These are phyloP conservation scores for Cosmia pyralina DNA, from an alignment of 2,888 invertebrate genomes.

Conservation along the genomic window DNA sequence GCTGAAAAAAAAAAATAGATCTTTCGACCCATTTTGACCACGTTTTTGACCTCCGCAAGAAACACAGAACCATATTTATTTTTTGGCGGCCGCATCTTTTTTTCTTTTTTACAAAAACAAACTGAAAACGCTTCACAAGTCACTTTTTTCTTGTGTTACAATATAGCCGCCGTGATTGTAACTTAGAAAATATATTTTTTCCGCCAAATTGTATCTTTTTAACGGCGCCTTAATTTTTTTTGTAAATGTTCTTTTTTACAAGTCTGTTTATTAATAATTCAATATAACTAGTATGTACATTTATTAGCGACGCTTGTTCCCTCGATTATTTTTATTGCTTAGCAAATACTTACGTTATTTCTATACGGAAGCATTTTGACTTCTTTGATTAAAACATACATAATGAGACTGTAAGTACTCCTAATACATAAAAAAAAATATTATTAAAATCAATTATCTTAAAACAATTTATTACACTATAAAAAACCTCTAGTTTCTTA, in stretches of 20 bases:
- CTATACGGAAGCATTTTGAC: neutral
- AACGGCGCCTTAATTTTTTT: slow-evolving; percentile 68
- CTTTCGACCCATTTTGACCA: slow-evolving; percentile 35
- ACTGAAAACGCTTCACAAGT: slow-evolving; percentile 76
- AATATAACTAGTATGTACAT: slow-evolving; percentile 63
- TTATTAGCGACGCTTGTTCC: slow-evolving; percentile 32
- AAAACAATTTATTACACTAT: slow-evolving; percentile 14
- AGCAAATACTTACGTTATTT: slow-evolving; percentile 10
- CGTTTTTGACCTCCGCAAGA: slow-evolving; percentile 66
- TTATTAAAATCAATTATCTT: slow-evolving; percentile 11
- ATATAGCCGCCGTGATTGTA: slow-evolving; percentile 81
- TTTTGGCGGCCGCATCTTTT: slow-evolving; percentile 80
- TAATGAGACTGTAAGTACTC: slow-evolving; percentile 3
- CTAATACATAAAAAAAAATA: neutral
- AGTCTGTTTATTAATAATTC: slow-evolving; percentile 51
- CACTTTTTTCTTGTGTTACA: slow-evolving; percentile 87
- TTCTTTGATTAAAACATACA: neutral
- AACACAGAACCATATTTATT: slow-evolving; percentile 76
- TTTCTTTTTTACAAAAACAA: slow-evolving; percentile 81
- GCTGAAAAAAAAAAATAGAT: slow-evolving; percentile 36
- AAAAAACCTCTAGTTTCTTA: neutral
- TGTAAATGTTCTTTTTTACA: slow-evolving; percentile 64
- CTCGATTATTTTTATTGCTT: slow-evolving; percentile 54
- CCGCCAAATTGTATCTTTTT: slow-evolving; percentile 71
- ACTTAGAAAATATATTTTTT: slow-evolving; percentile 85